phyloP scores from a whole-genome alignment of 2,888 invertebrate genomes.

The Anthophora plumipes region DNA sequence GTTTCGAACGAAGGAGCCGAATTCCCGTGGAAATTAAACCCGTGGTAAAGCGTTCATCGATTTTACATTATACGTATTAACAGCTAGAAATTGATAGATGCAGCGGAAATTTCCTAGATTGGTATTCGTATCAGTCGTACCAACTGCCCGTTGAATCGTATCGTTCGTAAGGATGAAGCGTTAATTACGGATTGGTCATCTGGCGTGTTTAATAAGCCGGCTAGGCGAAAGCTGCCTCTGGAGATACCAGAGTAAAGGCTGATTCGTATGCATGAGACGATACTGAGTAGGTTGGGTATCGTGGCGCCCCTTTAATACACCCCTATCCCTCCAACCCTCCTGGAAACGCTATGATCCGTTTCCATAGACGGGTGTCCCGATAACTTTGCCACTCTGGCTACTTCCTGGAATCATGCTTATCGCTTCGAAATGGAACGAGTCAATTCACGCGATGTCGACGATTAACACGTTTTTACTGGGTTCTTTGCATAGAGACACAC shows the following conservation, averaged over 20 bases:
- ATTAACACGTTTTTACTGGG: neutral
- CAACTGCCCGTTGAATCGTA: neutral
- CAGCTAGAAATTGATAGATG: neutral
- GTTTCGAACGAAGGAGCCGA: too few relatives aligned
- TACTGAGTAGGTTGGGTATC: slow-evolving; percentile 30
- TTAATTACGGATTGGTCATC: slow-evolving; percentile 42
- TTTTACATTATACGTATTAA: too few relatives aligned
- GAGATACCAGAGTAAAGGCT: slow-evolving; percentile 43
- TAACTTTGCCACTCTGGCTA: slow-evolving; percentile 49
- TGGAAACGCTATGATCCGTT: slow-evolving; percentile 16
- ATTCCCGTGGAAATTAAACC: too few relatives aligned
- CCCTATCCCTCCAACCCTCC: slow-evolving; percentile 24
- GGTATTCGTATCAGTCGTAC: neutral
- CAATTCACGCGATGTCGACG: slow-evolving; percentile 1
- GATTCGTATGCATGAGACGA: slow-evolving; percentile 78
- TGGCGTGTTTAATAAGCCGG: slow-evolving; percentile 53
- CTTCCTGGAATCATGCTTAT: slow-evolving; percentile 60
- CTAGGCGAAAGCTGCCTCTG: slow-evolving; percentile 9
- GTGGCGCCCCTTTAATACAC: slow-evolving; percentile 67
- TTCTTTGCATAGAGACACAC: neutral
- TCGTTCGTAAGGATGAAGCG: neutral
- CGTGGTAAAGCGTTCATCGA: too few relatives aligned
- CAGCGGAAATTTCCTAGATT: neutral
- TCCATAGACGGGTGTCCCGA: slow-evolving; percentile 34
- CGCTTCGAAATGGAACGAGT: slow-evolving; percentile 42